Evolutionary conservation across 2,797 vertebrate species (phyloP).

Genomic region (Ispidina picta): DNA sequence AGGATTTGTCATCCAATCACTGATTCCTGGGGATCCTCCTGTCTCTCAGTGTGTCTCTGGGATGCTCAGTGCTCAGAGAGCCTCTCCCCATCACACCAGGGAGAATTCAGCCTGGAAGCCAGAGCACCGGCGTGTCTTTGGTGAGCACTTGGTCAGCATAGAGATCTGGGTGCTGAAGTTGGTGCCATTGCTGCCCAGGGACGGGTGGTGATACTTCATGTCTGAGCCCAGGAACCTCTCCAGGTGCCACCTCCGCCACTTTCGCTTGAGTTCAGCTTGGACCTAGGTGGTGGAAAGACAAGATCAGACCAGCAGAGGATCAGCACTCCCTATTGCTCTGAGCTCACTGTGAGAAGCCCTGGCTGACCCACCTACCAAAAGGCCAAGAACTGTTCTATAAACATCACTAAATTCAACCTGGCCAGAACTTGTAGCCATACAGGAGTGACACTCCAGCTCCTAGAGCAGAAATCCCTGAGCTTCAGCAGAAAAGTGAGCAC

Average conservation of each 20-base stretch:
- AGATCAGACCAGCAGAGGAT: background rate
- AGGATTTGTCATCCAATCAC: background rate
- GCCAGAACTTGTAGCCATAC: background rate
- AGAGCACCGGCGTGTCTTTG: constrained; percentile 83
- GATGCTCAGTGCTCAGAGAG: background rate
- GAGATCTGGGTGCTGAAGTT: constrained; percentile 97
- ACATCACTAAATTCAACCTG: background rate
- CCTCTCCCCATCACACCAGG: constrained; percentile 65
- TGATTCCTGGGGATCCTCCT: background rate
- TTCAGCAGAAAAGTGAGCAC: background rate
- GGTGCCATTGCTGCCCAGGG: constrained; percentile 89
- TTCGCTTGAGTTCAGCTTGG: constrained; percentile 93
- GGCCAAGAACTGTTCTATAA: background rate
- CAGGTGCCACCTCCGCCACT: constrained; percentile 93
- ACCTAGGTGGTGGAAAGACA: constrained; percentile 78
- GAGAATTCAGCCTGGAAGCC: constrained; percentile 81
- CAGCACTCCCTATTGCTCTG: background rate
- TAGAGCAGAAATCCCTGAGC: background rate
- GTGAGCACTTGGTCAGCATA: constrained; percentile 92
- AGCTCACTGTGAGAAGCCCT: background rate
- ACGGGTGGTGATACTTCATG: constrained; percentile 91
- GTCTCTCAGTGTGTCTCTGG: background rate
- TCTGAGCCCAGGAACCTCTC: constrained; percentile 87
- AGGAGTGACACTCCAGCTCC: background rate
- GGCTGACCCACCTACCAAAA: rapidly evolving